A percentile compares a stretch with the other conserved stretches of the same genome.
These are phyloP conservation scores for Neoaliturus tenellus DNA, from an alignment of 2,888 invertebrate species.

Conservation along the genomic window DNA sequence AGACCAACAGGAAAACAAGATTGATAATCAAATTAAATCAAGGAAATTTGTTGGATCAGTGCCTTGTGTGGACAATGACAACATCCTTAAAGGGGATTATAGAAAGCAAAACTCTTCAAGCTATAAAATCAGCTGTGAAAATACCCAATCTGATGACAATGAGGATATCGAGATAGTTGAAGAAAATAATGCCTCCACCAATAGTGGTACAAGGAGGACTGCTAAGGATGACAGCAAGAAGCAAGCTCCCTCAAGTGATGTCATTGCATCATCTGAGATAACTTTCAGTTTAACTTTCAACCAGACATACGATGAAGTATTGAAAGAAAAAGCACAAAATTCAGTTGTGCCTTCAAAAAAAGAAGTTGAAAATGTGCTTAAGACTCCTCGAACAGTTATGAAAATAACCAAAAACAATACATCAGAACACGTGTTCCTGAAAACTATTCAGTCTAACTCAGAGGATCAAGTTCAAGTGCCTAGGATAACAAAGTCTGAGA, in stretches of 20 bases:
- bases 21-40: neutral
- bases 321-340: conserved; percentile 34
- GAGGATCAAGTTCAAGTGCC: neutral
- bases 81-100: neutral
- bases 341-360: neutral
- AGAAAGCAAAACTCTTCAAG: neutral
- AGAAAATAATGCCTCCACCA: neutral
- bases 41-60: neutral
- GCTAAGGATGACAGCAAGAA: too few species aligned
- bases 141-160: neutral
- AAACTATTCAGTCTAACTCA: neutral
- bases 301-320: conserved; percentile 42
- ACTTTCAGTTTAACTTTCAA: conserved; percentile 12
- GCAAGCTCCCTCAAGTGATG: too few species aligned
- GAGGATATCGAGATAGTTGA: neutral
- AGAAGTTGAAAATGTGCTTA: neutral
- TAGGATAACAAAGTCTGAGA: conserved; percentile 21
- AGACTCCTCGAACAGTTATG: neutral
- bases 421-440: conserved; percentile 33
- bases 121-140: neutral
- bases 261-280: neutral
- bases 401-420: conserved; percentile 43
- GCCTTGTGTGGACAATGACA: neutral
- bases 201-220: neutral
- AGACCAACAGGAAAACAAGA: neutral